Base-by-base conservation (phyloP, 2,797 vertebrate species). In the Manis crassicaudata region DNA sequence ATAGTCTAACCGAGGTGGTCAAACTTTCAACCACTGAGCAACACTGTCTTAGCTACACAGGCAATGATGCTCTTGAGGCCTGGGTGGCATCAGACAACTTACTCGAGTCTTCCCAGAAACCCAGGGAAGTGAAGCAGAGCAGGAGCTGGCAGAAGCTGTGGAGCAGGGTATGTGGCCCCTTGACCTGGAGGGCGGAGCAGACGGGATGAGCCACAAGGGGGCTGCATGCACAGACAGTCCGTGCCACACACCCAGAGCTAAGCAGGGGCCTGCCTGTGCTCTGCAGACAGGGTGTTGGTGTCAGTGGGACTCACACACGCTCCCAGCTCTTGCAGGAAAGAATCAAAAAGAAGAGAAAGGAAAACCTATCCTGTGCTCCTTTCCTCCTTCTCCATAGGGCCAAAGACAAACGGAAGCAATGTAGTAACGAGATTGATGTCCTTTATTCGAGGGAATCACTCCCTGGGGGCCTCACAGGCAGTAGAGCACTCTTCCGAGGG, bases 281-380 rank as follows among this genome's bases (percentile, higher is more conserved):
- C 76, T 50, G 23, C n/a, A 54, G 63, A 63, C 37, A 0, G 6
- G 9, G 21, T 46, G 68, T 40, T 68, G 37, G 65, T 6, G 63
- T 54, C 29, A 10, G 0, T 0, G 11, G 32, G 35, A 35, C 7
- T 18, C 35, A 21, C 14, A 4, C 8, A 0, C 5, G 29, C 14
- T 50, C 73, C 56, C 54, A 21, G 20, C 3, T 79, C 62, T 79
- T 23, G 18, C 60, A 72, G 37, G 9, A n/a, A 40, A 76, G 17
- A 29, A 73, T 43, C 67, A 27, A 29, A 32, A 85, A 62, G 32
- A 79, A 37, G 18, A 52, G n/a, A 56, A n/a, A 67, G 56, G 50
- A 62, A 18, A 2, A 25, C 0, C 1, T 35, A 21, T n/a, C 1
- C 11, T 54, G 46, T 32, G 46, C 46, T 46, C 12, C 60, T 68